A percentile compares a stretch with the other conserved stretches of the same genome.
These are phyloP conservation scores for Leptonema lineaticorne DNA, from an alignment of 1,140 invertebrate genomes.

Conservation along the genomic window DNA sequence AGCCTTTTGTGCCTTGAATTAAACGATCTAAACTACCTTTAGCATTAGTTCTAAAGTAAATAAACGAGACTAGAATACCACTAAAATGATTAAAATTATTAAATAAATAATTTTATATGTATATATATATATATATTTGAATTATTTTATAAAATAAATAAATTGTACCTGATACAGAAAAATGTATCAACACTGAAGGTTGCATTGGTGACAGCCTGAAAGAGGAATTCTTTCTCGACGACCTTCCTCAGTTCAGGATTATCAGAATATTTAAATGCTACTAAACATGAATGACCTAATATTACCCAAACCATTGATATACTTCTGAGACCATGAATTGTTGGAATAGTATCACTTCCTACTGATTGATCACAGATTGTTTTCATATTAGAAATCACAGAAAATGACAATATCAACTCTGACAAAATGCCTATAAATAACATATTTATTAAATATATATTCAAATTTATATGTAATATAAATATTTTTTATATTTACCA, in stretches of 20 bases:
- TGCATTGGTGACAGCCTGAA: constrained; percentile 83
- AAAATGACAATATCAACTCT: constrained; percentile 77
- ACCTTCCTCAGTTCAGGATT: constrained; percentile 78
- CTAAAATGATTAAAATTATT: constrained; percentile 56
- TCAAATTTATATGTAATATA: background rate
- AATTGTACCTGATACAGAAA: constrained; percentile 72
- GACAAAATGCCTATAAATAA: constrained; percentile 59
- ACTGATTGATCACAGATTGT: constrained; percentile 77
- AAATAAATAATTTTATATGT: background rate
- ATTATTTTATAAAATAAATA: constrained; percentile 10
- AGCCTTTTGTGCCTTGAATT: constrained; percentile 68
- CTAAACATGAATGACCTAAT: constrained; percentile 84
- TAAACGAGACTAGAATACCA: constrained; percentile 76
- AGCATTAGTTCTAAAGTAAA: constrained; percentile 81
- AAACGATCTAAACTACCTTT: constrained; percentile 75
- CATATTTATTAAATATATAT: background rate
- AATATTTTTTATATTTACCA: constrained; percentile 44
- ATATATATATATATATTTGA: too few species aligned
- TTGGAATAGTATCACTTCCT: constrained; percentile 77
- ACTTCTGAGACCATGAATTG: constrained; percentile 78
- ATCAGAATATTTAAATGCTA: constrained; percentile 82
- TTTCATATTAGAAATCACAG: constrained; percentile 70
- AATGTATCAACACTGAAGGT: constrained; percentile 91
- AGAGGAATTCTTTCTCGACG: constrained; percentile 76
- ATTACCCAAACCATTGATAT: constrained; percentile 93